Conservation (phyloP, 1,140 invertebrate genomes). For the Augochlora pura region DNA sequence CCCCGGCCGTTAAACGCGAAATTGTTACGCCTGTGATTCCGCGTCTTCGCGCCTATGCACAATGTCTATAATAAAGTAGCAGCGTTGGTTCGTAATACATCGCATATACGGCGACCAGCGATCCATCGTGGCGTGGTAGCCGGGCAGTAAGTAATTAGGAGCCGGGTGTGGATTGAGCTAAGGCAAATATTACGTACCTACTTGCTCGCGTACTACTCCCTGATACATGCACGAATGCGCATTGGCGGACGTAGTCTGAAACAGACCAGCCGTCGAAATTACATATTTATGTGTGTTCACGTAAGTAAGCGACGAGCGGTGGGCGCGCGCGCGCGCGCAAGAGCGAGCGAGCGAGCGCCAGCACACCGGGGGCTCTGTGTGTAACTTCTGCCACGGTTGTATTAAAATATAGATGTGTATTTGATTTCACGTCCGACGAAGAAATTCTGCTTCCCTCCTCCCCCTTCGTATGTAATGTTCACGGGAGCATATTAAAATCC, state of each 20-base stretch:
- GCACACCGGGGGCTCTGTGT: no score
- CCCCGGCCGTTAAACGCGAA: conserved; percentile 3
- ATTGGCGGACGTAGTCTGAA: conserved; percentile 63
- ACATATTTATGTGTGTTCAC: conserved; percentile 61
- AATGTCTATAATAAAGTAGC: conserved; percentile 58
- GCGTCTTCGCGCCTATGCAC: conserved; percentile 40
- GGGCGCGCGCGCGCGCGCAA: no score
- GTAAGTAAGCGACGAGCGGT: conserved; percentile 56
- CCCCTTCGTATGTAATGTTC: neutral
- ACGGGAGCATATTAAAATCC: conserved; percentile 7
- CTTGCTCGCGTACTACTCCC: conserved; percentile 60
- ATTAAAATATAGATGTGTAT: conserved; percentile 55
- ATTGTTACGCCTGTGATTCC: conserved; percentile 25
- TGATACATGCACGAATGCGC: conserved; percentile 68
- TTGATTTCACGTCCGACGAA: conserved; percentile 48
- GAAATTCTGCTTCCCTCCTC: neutral
- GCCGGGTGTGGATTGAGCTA: conserved; percentile 68
- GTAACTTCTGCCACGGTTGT: conserved; percentile 46
- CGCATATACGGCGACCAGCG: conserved; percentile 50
- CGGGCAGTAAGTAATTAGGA: conserved; percentile 71
- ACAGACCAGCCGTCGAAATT: conserved; percentile 50
- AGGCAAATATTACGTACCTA: conserved; percentile 68
- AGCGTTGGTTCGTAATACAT: conserved; percentile 44
- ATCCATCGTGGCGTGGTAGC: conserved; percentile 60
- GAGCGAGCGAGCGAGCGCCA: no score